Evolutionary conservation across 2,113 vertebrate species (phyloP), one percentile per base, ranked within the genome.

Genomic region (Typhlomys cinereus): DNA sequence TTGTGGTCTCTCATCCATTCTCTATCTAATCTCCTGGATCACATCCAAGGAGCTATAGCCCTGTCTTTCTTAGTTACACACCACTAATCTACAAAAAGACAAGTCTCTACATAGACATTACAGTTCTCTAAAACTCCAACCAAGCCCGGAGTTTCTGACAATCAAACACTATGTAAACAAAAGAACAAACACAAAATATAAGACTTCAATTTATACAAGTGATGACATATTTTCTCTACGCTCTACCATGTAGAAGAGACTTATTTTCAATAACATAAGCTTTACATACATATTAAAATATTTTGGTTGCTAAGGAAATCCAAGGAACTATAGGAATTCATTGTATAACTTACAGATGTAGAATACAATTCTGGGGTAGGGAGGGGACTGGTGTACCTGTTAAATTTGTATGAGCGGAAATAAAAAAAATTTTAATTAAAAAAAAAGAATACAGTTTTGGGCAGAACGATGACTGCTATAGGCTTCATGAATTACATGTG

Each of bases 251-350:
- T 14, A 66, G 9, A 41, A 94, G 1, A 36, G 36, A 59, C 31
- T 88, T 86, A 91, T 74, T 86, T 82, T 83, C 74, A 59, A 23
- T 48, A 71, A 44, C 57, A 50, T 90, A 83, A 83, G 23, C 54
- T 90, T 85, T 66, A 94, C 17, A 88, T 25, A 62, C 0, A 6
- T 44, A 78, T 18, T 57, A 5, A 92, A 80, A 9, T 34, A 25
- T 66, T 92, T 74, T 31, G 29, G 74, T 90, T 31, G 13, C 31
- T 91, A 87, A 93, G 80, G 57, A 92, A 93, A 86, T 44, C 23
- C 34, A 89, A 88, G 15, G 92, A 64, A 74, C 71, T 41, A 54
- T 39, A 79, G 85, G 52, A 36, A 52, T 54, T 59, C 7, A 48
- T 31, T 41, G 20, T 57, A 66, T 39, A 85, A 41, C 20, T 78